A percentile compares a stretch with the other conserved stretches of the same genome.
Conservation (phyloP, 2,888 invertebrate genomes). For the Tryphoninae sp. region DNA sequence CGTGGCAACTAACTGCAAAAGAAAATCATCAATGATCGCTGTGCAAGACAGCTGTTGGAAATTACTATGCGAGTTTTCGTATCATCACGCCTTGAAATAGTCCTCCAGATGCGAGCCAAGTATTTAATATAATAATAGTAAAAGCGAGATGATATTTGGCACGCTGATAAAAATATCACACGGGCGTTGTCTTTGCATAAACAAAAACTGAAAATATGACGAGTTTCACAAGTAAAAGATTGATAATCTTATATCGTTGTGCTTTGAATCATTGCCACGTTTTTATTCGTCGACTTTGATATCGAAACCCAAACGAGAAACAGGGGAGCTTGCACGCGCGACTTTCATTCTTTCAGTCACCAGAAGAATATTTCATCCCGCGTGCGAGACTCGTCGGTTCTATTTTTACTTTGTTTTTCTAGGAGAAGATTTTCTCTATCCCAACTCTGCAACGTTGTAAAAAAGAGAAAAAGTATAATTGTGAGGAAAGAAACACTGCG, state of each 20-base stretch:
- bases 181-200: not conserved
- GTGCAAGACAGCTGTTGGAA: conserved; percentile 35
- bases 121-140: conserved; percentile 5
- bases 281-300: not conserved
- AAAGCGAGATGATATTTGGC: conserved; percentile 18
- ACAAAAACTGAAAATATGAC: not conserved
- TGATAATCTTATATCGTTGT: not conserved
- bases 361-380: conserved; percentile 8
- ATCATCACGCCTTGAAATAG: conserved; percentile 65
- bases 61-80: conserved; percentile 36
- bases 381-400: conserved; percentile 4
- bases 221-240: not conserved
- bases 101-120: conserved; percentile 44
- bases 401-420: conserved; percentile 61
- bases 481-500: conserved; percentile 23
- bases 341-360: conserved; percentile 7
- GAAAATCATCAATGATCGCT: conserved; percentile 27
- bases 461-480: conserved; percentile 31
- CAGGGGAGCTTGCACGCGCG: not conserved
- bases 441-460: conserved; percentile 49
- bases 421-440: conserved; percentile 49
- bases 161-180: not conserved
- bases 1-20: not conserved
- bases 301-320: not conserved
- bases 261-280: too few relatives aligned